These are phyloP conservation scores for Acleris sparsana DNA, from an alignment of 2,888 invertebrate genomes.

Conservation along the genomic window DNA sequence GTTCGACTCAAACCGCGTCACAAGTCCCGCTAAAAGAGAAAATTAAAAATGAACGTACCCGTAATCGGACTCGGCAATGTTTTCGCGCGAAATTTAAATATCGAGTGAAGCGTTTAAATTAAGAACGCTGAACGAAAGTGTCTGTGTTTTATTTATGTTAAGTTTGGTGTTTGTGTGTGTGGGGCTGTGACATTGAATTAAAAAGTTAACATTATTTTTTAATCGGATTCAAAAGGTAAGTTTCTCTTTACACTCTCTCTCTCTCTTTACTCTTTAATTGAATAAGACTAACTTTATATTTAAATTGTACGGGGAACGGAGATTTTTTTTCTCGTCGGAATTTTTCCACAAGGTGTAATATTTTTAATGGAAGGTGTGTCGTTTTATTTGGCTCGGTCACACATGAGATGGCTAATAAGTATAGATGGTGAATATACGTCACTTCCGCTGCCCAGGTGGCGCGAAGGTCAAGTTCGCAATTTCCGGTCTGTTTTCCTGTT, in stretches of 20 bases:
- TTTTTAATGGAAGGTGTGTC: conserved; percentile 19
- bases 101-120: conserved; percentile 27
- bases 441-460: conserved; percentile 28
- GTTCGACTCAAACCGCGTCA: conserved; percentile 31
- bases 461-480: conserved; percentile 33
- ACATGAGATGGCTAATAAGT: conserved; percentile 4
- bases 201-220: conserved; percentile 18
- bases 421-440: conserved; percentile 18
- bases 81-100: conserved; percentile 31
- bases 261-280: background rate
- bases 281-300: background rate
- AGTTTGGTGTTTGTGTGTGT: conserved; percentile 21
- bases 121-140: conserved; percentile 18
- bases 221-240: conserved; percentile 31
- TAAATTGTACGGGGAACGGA: too few relatives aligned
- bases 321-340: background rate
- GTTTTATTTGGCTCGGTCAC: conserved; percentile 12
- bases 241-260: too few relatives aligned
- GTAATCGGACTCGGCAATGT: conserved; percentile 20
- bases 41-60: conserved; percentile 22
- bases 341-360: conserved; percentile 12
- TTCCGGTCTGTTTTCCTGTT: conserved; percentile 22
- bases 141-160: conserved; percentile 31
- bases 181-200: conserved; percentile 32
- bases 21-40: conserved; percentile 18